Evolutionary conservation across 2,888 invertebrate species (phyloP), one percentile per base, ranked within the genome.

Genomic region (Pharmacophagus antenor): DNA sequence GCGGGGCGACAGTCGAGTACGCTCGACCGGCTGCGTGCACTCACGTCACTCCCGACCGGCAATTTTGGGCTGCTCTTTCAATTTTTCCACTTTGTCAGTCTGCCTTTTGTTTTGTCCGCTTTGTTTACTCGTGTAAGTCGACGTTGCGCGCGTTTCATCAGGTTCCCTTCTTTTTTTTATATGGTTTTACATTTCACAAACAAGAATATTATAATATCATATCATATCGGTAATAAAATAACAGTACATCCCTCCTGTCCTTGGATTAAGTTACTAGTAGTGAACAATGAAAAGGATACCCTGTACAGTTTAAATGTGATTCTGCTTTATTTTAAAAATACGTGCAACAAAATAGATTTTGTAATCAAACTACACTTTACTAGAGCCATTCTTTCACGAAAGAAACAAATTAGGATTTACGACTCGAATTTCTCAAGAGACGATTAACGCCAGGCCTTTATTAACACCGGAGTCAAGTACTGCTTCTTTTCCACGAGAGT

Each of bases 11-110:
- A 20, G 49, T 55, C 22, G 55, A 60, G 60, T 56, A 51, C 46
- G 55, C 60, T 60, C 50, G 37, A 56, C 55, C 55, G 60, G 55
- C 31, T 60, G 60, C 60, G 60, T 60, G 55, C 58, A 51, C 60
- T 56, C 55, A 51, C 56, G 55, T 60, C 55, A 60, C 51, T 60
- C 50, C 12, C 54, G 46, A 27, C 31, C 55, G 59, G 41, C 54
- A 60, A 60, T 60, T 60, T 60, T 15, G 55, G 60, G 46, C n/a
- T 50, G 55, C 55, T 51, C 60, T 55, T 56, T 60, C 55, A 56
- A 60, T 60, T 60, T 51, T 47, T 56, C 56, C 60, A 60, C 51
- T 60, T 60, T 56, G 46, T 31, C 41, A 4, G 49, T 25, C 54
- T 20, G 37, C 50, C 50, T 56, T 60, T 60, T 60, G 55, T 60